These are phyloP conservation scores for Proteles cristata DNA, from an alignment of 2,113 vertebrate genomes.

Conservation along the genomic window DNA sequence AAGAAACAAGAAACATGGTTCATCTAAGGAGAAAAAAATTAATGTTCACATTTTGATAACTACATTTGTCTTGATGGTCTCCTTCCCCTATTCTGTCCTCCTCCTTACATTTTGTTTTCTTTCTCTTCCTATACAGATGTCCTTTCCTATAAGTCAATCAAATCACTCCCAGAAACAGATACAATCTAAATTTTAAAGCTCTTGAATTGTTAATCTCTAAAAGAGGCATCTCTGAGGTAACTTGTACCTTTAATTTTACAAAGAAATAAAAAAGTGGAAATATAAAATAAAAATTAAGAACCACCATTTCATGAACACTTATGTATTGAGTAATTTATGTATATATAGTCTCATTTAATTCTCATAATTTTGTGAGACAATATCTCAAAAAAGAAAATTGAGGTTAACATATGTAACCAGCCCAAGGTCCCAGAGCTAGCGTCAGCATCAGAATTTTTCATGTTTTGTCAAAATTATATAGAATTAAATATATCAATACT, in stretches of 20 bases:
- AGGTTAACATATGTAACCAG: not conserved
- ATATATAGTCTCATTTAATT: not conserved
- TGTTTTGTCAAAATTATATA: not conserved
- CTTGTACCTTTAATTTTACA: not conserved
- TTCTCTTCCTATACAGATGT: not conserved
- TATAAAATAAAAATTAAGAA: constrained; percentile 24
- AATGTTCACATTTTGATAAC: constrained; percentile 3
- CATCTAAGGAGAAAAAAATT: not conserved
- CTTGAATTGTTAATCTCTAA: constrained; percentile 28
- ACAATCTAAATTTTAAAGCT: constrained; percentile 26
- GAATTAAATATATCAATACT: not conserved
- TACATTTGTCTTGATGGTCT: not conserved
- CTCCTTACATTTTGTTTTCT: not conserved
- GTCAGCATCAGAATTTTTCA: not conserved
- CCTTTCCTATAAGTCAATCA: not conserved
- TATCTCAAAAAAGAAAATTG: not conserved
- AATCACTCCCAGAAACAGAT: not conserved
- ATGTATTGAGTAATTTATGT: not conserved
- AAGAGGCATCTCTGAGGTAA: not conserved
- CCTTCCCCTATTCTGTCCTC: not conserved
- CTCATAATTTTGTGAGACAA: not conserved
- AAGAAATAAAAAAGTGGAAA: constrained; percentile 36
- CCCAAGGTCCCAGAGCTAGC: not conserved
- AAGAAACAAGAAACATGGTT: not conserved
- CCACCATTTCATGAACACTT: not conserved